Percentiles rank a stretch among this genome's conserved stretches.
These are phyloP conservation scores for Catharus ustulatus DNA, from an alignment of 2,797 vertebrate genomes.

Conservation along the genomic window DNA sequence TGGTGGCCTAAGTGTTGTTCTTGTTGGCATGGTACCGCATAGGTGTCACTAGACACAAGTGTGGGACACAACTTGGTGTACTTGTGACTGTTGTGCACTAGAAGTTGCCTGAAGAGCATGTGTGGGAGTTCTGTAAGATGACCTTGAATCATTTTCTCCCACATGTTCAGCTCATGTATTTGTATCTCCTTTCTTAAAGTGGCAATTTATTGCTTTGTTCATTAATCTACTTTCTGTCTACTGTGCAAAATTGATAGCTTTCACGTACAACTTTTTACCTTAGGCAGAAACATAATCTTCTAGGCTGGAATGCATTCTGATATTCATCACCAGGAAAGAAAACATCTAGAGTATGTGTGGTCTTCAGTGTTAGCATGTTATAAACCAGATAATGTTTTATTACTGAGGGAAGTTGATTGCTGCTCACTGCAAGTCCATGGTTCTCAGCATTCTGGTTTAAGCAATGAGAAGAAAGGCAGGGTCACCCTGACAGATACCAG, in stretches of 20 bases:
- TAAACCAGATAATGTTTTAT: not conserved
- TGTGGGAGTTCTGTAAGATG: not conserved
- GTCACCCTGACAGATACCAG: not conserved
- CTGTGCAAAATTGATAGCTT: conserved; percentile 3
- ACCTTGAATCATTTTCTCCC: not conserved
- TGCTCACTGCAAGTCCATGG: not conserved
- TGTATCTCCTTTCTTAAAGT: not conserved
- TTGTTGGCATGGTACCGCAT: not conserved
- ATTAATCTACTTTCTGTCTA: conserved; percentile 27
- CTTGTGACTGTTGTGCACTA: rapidly evolving
- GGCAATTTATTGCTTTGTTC: conserved; percentile 18
- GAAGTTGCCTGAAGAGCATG: not conserved
- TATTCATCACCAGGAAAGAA: conserved; percentile 1
- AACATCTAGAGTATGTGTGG: not conserved
- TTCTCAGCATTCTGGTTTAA: not conserved
- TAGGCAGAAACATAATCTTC: not conserved
- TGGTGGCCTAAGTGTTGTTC: not conserved
- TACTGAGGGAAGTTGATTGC: not conserved
- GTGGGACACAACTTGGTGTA: not conserved
- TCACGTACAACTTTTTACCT: not conserved
- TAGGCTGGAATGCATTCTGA: not conserved
- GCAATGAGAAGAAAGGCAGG: not conserved
- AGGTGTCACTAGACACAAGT: not conserved
- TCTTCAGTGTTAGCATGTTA: not conserved
- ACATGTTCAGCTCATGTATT: not conserved